Conservation (phyloP, 2,797 vertebrate genomes). For the Carcharodon carcharias region DNA sequence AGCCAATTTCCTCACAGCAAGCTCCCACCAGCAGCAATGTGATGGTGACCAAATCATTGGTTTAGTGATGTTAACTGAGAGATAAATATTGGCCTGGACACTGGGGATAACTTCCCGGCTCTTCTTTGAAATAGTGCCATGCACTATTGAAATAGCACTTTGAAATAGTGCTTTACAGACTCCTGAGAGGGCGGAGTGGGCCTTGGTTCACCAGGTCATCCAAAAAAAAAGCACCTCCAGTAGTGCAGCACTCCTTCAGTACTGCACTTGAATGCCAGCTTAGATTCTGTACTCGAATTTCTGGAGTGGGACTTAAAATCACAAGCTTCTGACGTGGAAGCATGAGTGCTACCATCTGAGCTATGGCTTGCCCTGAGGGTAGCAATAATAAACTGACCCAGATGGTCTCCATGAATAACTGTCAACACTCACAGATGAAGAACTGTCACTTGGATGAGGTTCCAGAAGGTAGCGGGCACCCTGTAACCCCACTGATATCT, state of each 20-base stretch:
- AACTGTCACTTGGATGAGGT: background rate
- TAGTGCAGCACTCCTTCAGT: background rate
- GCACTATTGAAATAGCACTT: too few relatives aligned
- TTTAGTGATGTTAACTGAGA: background rate
- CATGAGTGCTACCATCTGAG: background rate
- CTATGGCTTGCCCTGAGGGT: background rate
- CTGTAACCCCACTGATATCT: background rate
- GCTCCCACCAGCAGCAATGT: background rate
- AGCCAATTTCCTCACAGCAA: background rate
- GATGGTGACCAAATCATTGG: background rate
- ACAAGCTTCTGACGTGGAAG: background rate
- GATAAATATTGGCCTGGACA: background rate
- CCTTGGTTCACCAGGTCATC: background rate
- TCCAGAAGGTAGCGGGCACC: background rate
- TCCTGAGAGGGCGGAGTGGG: background rate
- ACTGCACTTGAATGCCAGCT: background rate
- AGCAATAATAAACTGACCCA: background rate
- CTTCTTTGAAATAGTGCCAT: background rate
- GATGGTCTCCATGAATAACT: background rate
- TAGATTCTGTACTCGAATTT: background rate
- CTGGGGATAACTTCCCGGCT: background rate
- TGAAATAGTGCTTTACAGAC: background rate
- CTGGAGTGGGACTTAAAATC: background rate
- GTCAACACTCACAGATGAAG: background rate
- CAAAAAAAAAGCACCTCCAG: background rate